A percentile compares a stretch with the other conserved stretches of the same genome.
phyloP scores from a whole-genome alignment of 2,888 invertebrate genomes.

The Hartigia nigra region DNA sequence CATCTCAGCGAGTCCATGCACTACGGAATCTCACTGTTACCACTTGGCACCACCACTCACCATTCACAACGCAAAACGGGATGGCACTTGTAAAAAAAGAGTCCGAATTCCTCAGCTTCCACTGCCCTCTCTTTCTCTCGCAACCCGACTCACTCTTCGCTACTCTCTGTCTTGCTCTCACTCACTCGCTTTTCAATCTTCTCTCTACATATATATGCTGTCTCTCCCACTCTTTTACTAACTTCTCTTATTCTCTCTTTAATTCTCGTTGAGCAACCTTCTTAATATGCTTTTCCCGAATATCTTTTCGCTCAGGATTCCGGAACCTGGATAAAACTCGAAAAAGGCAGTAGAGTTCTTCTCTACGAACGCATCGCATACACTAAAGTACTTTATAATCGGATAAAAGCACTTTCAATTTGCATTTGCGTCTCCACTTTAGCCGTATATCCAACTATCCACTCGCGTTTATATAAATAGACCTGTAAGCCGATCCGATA shows the following conservation, averaged over 20 bases:
- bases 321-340: not conserved
- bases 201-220: not conserved
- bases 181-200: not conserved
- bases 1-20: conserved; percentile 60
- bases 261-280: not conserved
- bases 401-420: conserved; percentile 11
- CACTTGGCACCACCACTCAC: conserved; percentile 45
- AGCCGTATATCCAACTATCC: conserved; percentile 4
- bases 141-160: not conserved
- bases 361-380: not conserved
- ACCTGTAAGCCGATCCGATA: conserved; percentile 12
- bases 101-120: not conserved
- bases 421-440: conserved; percentile 13
- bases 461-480: conserved; percentile 5
- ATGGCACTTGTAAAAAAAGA: not conserved
- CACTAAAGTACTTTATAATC: conserved; percentile 12
- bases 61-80: conserved; percentile 40
- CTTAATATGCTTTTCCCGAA: not conserved
- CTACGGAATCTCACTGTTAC: conserved; percentile 48
- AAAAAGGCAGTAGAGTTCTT: not conserved
- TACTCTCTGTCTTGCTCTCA: not conserved
- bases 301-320: not conserved
- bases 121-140: conserved; percentile 4
- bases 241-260: not conserved
- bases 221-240: not conserved